phyloP scores from a whole-genome alignment of 2,113 vertebrate species.

The Falcunculus frontatus region DNA sequence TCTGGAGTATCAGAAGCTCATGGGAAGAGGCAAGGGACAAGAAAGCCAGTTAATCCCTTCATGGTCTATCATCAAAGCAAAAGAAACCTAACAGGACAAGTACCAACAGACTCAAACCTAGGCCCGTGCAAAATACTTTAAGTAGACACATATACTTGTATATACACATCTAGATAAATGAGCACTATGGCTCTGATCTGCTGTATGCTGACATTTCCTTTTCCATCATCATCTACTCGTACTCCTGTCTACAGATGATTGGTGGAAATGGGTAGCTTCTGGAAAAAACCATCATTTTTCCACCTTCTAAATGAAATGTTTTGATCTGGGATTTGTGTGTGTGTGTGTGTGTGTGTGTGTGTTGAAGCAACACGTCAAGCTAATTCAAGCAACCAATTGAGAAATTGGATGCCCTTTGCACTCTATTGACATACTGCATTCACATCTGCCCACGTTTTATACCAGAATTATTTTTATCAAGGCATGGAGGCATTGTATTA shows the following conservation, averaged over 20 bases:
- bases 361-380: background rate
- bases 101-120: background rate
- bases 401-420: background rate
- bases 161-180: background rate
- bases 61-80: background rate
- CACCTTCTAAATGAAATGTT: background rate
- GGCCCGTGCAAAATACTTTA: background rate
- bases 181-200: background rate
- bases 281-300: background rate
- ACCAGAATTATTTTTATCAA: background rate
- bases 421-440: background rate
- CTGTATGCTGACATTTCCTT: background rate
- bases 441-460: background rate
- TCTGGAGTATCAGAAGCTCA: background rate
- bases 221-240: background rate
- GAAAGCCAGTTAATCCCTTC: background rate
- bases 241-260: background rate
- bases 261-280: background rate
- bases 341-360: accelerated
- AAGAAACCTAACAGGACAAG: background rate
- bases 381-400: background rate
- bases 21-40: background rate
- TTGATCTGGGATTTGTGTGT: background rate
- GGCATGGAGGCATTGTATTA: accelerated
- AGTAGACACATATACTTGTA: background rate